phyloP scores from a whole-genome alignment of 1,140 invertebrate genomes.

The Lepidotrigona ventralis region DNA sequence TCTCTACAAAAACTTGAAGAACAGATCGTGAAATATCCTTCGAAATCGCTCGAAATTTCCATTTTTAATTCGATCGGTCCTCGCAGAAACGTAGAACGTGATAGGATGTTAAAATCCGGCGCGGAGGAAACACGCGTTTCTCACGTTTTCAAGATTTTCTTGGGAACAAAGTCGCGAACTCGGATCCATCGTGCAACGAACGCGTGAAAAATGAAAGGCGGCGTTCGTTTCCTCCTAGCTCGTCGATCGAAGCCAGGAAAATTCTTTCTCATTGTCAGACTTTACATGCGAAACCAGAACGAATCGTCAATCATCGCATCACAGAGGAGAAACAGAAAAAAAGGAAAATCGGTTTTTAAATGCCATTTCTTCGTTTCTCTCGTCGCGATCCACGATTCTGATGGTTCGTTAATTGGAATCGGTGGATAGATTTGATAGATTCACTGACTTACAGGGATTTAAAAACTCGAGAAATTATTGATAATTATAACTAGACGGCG shows the following conservation, averaged over 20 bases:
- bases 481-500: too few species aligned
- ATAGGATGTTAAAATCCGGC: not conserved
- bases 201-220: constrained; percentile 44
- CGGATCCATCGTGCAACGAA: constrained; percentile 22
- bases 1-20: too few species aligned
- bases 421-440: too few species aligned
- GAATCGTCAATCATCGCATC: constrained; percentile 27
- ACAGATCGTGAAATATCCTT: too few species aligned
- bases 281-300: constrained; percentile 28
- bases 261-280: constrained; percentile 23
- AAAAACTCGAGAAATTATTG: too few species aligned
- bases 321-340: too few species aligned
- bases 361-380: not conserved
- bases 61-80: too few species aligned
- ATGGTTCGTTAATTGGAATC: not conserved
- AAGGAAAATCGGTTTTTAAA: not conserved
- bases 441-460: too few species aligned
- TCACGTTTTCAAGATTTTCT: constrained; percentile 46
- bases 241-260: constrained; percentile 36
- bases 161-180: constrained; percentile 20
- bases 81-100: too few species aligned
- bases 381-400: not conserved
- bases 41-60: too few species aligned
- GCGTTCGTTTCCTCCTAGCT: not conserved
- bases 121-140: constrained; percentile 17